Conservation (phyloP, 2,888 invertebrate species). For the Brachypalpus laphriformis region DNA sequence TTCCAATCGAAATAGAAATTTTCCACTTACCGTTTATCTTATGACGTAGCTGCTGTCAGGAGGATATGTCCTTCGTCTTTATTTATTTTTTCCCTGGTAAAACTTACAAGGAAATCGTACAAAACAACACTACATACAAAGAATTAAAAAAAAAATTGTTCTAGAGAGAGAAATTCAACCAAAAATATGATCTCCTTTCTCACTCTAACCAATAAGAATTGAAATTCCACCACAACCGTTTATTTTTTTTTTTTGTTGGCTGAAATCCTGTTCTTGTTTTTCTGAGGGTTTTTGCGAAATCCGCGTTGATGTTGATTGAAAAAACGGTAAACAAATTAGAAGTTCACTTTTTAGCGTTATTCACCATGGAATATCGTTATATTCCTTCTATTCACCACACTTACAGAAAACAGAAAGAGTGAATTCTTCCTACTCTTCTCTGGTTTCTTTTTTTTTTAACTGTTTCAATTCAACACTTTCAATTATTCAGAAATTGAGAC, state of each 20-base stretch:
- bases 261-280: neutral
- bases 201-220: constrained; percentile 53
- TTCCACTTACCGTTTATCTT: constrained; percentile 56
- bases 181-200: constrained; percentile 46
- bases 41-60: constrained; percentile 61
- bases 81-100: constrained; percentile 11
- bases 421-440: constrained; percentile 64
- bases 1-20: neutral
- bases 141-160: constrained; percentile 18
- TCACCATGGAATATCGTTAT: neutral
- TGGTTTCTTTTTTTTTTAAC: neutral
- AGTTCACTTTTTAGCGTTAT: neutral
- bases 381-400: constrained; percentile 28
- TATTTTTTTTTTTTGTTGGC: constrained; percentile 13
- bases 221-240: constrained; percentile 43
- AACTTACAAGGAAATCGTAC: neutral
- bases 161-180: constrained; percentile 34
- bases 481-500: constrained; percentile 25
- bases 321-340: neutral
- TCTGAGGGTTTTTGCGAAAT: neutral
- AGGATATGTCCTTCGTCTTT: constrained; percentile 62
- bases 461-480: neutral
- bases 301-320: neutral
- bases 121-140: constrained; percentile 9
- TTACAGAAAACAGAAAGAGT: constrained; percentile 60